Base-by-base conservation (phyloP, 2,113 vertebrate genomes). In the Dipodomys ordii region DNA sequence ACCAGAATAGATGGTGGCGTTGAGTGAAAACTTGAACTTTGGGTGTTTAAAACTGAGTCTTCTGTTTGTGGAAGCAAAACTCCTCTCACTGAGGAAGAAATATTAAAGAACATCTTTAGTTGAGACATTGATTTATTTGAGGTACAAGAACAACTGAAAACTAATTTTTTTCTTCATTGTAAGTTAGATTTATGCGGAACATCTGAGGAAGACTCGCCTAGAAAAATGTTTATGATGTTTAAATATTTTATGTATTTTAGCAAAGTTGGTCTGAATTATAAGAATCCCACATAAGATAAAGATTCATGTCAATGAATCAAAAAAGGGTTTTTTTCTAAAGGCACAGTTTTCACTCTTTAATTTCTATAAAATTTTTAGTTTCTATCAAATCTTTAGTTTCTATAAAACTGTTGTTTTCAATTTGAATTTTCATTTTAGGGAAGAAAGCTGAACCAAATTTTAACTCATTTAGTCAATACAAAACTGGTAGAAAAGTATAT, bases 51-150 rank as follows among this genome's bases (percentile, higher is more conserved):
- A 83, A 96, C 81, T 10, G 79, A n/a, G 28, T 98, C 98, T 94
- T 98, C 97, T 25, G 85, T 93, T 13, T 88, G 57, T 25, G 97
- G 64, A 19, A 96, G 92, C 0, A 97, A 79, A 94, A 98, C 93
- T 95, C 97, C 98, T 96, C 97, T 98, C 93, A 98, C 98, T 98
- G 94, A 91, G 90, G 87, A 97, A 97, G 96, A 2, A 98, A 0
- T 32, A 74, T 73, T 83, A 88, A 83, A 77, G 44, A 92, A 94
- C 16, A 84, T 72, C 91, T 83, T 79, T 74, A 93, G 28, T 46
- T 49, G n/a, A 93, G 28, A 77, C 6, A 16, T 1, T 87, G 22
- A 2, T 77, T 16, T 53, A 71, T 67, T 77, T 90, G 83, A 84
- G 69, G 35, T 83, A 23, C 53, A 88, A 19, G 7, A 53, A 67